Evolutionary conservation across 1,140 invertebrate species (phyloP), one percentile per base, ranked within the genome.

Genomic region (Drosophila bocqueti): DNA sequence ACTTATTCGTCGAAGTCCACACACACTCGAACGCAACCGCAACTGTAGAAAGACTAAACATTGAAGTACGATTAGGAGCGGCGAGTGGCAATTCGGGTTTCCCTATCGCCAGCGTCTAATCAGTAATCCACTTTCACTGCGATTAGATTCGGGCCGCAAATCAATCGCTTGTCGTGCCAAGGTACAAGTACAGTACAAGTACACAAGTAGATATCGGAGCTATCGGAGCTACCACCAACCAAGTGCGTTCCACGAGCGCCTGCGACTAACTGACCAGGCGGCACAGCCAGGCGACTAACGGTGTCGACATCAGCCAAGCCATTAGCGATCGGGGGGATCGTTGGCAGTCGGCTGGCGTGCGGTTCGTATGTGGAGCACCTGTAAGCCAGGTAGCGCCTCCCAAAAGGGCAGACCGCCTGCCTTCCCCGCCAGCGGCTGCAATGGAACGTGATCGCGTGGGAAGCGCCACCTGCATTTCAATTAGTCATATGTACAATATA

Each of bases 51-150:
- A 50, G 60, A 83, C 81, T 83, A 45, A 78, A 60, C 67, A 66
- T 76, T 61, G 46, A 75, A 75, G 63, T 81, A 29, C 31, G 29
- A 38, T 50, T 43, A 26, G 36, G 29, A 11, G 34, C 24, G 7
- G 11, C 26, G 47, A 24, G 40, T n/a, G 26, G 26, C 9, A 42
- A 18, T 60, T 15, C n/a, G 34, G 34, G n/a, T 31, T n/a, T 29
- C 50, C 45, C 68, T 79, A 79, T 81, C 76, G 52, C 59, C n/a
- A 29, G 24, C 18, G 26, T 21, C 59, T 59, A 83, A 89, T 87
- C 81, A 54, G 72, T 89, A 87, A 87, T 89, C 84, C 63, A 73
- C 74, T 86, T 79, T 85, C 75, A 64, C 83, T 65, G 71, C 55
- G 84, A 89, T 87, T 68, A 89, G 84, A 89, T 89, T 89, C 15